A percentile compares a stretch with the other conserved stretches of the same genome.
phyloP scores from a whole-genome alignment of 2,888 invertebrate species.

The Drosophila pegasa region DNA sequence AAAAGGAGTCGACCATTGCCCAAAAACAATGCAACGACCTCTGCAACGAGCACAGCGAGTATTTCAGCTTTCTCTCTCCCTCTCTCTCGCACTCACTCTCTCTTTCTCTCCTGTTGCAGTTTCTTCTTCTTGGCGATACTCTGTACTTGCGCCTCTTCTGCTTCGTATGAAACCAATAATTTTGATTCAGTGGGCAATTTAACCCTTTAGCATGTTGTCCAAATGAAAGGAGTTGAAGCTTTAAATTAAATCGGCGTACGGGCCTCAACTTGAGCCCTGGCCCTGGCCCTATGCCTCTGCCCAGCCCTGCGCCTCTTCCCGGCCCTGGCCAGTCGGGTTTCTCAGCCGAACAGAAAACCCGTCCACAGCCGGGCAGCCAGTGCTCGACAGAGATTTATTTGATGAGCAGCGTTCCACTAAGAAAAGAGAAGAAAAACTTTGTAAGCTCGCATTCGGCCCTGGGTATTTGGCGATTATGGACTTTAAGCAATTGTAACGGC shows the following conservation, averaged over 20 bases:
- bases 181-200: constrained; percentile 85
- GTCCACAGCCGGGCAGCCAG: constrained; percentile 35
- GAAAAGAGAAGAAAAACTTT: constrained; percentile 18
- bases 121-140: constrained; percentile 15
- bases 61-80: constrained; percentile 29
- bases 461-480: constrained; percentile 62
- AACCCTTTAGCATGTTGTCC: constrained; percentile 84
- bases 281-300: constrained; percentile 16
- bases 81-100: constrained; percentile 7
- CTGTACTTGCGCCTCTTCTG: constrained; percentile 5
- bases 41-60: constrained; percentile 34
- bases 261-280: constrained; percentile 20
- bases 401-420: constrained; percentile 64
- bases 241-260: constrained; percentile 79
- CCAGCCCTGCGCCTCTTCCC: neutral
- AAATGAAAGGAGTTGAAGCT: constrained; percentile 79
- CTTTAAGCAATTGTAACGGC: constrained; percentile 66
- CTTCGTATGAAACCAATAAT: constrained; percentile 84
- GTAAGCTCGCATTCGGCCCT: constrained; percentile 54
- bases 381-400: constrained; percentile 77
- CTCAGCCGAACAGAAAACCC: constrained; percentile 22
- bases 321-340: constrained; percentile 10
- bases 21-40: constrained; percentile 75
- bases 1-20: constrained; percentile 36
- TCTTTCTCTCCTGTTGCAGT: neutral